These are phyloP conservation scores for Oncorhynchus masou DNA, from an alignment of 2,113 vertebrate genomes.

Conservation along the genomic window DNA sequence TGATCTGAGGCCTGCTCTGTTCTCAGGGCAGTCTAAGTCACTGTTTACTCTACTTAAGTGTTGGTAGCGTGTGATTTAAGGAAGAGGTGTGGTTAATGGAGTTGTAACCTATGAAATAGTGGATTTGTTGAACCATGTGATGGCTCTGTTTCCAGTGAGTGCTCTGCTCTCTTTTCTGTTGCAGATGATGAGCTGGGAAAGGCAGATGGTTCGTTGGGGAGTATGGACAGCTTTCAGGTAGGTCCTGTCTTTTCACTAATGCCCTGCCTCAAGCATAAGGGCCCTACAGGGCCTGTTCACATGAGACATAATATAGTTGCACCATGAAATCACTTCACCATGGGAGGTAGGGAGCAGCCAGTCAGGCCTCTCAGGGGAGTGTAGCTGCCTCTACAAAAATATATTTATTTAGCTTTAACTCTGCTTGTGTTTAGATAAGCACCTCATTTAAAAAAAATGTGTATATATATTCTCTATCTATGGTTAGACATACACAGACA, in stretches of 20 bases:
- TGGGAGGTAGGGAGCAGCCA: background rate
- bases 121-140: slow-evolving; percentile 1
- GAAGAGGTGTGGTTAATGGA: background rate
- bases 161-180: slow-evolving; percentile 46
- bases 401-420: slow-evolving; percentile 34
- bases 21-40: background rate
- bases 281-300: background rate
- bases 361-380: background rate
- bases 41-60: background rate
- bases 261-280: background rate
- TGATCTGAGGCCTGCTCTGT: background rate
- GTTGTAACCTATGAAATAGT: background rate
- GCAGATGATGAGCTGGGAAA: slow-evolving; percentile 93
- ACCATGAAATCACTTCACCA: slow-evolving; percentile 2
- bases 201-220: slow-evolving; percentile 85
- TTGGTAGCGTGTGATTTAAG: background rate
- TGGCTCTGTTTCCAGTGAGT: background rate
- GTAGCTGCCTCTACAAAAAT: slow-evolving; percentile 15
- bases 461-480: no score
- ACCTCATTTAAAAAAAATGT: background rate
- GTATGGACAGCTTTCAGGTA: slow-evolving; percentile 91
- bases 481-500: background rate
- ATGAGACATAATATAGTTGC: background rate
- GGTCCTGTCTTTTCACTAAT: slow-evolving; percentile 60
- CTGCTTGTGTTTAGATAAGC: slow-evolving; percentile 15